A percentile compares a stretch with the other conserved stretches of the same genome.
phyloP scores from a whole-genome alignment of 2,113 vertebrate species.

The Cynocephalus volans region DNA sequence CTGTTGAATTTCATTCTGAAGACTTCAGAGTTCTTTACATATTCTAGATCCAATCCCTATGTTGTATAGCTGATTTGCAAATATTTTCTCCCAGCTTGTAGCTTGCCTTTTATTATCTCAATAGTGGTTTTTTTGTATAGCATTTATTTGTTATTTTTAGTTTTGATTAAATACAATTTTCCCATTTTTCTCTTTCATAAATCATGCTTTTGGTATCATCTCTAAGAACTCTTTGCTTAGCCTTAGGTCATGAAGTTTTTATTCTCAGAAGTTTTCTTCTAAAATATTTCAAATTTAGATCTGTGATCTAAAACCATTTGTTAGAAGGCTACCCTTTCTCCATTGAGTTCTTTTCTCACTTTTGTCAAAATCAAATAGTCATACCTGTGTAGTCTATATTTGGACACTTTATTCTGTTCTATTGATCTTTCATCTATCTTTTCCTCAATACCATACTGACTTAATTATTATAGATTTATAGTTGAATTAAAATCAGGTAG shows the following conservation, averaged over 20 bases:
- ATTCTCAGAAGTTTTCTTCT: not conserved
- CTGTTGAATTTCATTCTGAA: not conserved
- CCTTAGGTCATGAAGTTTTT: too few relatives aligned
- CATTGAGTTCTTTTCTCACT: not conserved
- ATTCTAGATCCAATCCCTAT: too few relatives aligned
- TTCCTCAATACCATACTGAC: not conserved
- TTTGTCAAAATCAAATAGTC: conserved; percentile 58
- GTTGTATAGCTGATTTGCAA: not conserved
- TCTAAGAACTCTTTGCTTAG: not conserved
- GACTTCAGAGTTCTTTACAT: not conserved
- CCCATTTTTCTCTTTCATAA: too few relatives aligned
- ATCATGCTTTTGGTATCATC: not conserved
- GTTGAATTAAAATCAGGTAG: not conserved
- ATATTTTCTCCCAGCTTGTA: not conserved
- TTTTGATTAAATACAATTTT: not conserved
- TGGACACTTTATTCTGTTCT: conserved; percentile 11
- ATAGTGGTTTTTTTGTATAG: not conserved
- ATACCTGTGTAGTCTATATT: not conserved
- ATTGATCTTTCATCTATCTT: not conserved
- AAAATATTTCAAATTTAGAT: conserved; percentile 42
- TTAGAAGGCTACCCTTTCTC: conserved; percentile 20
- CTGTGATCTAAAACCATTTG: not conserved
- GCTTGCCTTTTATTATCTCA: not conserved
- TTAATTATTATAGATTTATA: not conserved
- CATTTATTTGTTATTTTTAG: not conserved